Evolutionary conservation across 2,113 vertebrate species (phyloP), one percentile per base, ranked within the genome.

Genomic region (Pachyramphus minor): DNA sequence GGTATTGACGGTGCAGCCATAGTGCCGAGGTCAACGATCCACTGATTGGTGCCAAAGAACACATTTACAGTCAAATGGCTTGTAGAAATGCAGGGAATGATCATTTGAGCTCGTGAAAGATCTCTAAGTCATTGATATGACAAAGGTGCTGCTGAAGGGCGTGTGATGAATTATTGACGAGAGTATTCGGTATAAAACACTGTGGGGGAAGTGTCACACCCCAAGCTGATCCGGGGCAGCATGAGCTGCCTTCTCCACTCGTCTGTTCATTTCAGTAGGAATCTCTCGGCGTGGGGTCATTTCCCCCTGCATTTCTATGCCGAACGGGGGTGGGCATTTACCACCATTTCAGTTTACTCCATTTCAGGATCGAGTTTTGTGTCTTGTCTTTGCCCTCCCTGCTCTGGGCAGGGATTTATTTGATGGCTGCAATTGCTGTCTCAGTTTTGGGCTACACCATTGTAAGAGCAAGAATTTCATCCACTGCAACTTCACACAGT

Each of bases 11-110:
- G 49, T 7, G 11, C 8, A 56, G 42, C 64, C 42, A 1, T 35
- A 7, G 55, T 23, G 85, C 50, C 47, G 62, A 90, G 96, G 93
- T 95, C 95, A 94, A 78, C 4, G 85, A 81, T 56, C 52, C 6
- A 0, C 79, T 94, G 96, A 93, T 75, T 2, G 76, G 33, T 94
- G 96, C 95, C 95, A 92, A 44, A 92, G 95, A 96, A 72, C 88
- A 88, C 92, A 96, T 95, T 96, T 95, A 85, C 76, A 92, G 85
- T 64, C 83, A 86, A 92, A 93, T 81, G 82, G 85, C 95, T 97
- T 96, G 96, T 95, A 93, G 60, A 60, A 68, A 84, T 86, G 69
- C 59, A 37, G 83, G 0, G 24, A 55, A 76, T 84, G 87, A 62
- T 71, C 68, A 19, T 96, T 84, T 75, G 85, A 87, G 82, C 93